These are phyloP conservation scores for Myripristis jacobus DNA, from an alignment of 2,797 vertebrate species.

Conservation along the genomic window DNA sequence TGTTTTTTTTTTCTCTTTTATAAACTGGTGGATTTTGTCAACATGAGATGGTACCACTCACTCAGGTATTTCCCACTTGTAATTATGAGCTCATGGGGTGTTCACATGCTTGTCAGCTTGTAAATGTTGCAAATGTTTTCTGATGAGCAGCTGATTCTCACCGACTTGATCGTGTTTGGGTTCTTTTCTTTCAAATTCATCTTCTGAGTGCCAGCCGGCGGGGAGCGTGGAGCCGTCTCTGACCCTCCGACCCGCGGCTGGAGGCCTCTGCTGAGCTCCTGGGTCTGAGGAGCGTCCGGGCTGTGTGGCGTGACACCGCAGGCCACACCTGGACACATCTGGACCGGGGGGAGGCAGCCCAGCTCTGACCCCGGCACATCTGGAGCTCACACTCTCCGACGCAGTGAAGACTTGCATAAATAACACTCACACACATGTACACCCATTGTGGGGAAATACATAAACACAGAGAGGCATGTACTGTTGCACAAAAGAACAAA, in stretches of 20 bases:
- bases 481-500: constrained; percentile 39
- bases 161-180: too few species aligned
- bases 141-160: too few species aligned
- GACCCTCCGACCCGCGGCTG: constrained; percentile 21
- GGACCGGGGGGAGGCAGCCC: constrained; percentile 49
- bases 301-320: constrained; percentile 38
- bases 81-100: too few species aligned
- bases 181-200: constrained; percentile 15
- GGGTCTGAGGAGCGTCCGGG: constrained; percentile 42
- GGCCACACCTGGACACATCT: constrained; percentile 74
- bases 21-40: too few species aligned
- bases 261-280: not conserved
- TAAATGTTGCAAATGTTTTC: too few species aligned
- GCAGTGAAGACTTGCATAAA: constrained; percentile 68
- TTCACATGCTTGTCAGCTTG: too few species aligned
- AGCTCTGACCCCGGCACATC: constrained; percentile 73
- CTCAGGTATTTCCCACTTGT: too few species aligned
- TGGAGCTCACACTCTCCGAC: constrained; percentile 63
- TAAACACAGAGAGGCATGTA: constrained; percentile 47
- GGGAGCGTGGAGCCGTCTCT: constrained; percentile 21
- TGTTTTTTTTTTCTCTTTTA: too few species aligned
- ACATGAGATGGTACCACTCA: too few species aligned
- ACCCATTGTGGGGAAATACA: constrained; percentile 61
- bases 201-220: not conserved
- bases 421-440: constrained; percentile 64